Evolutionary conservation across 64 coral and sea anemone species (phyloP), one percentile per base, ranked within the genome.

Genomic region (Actinia equina): DNA sequence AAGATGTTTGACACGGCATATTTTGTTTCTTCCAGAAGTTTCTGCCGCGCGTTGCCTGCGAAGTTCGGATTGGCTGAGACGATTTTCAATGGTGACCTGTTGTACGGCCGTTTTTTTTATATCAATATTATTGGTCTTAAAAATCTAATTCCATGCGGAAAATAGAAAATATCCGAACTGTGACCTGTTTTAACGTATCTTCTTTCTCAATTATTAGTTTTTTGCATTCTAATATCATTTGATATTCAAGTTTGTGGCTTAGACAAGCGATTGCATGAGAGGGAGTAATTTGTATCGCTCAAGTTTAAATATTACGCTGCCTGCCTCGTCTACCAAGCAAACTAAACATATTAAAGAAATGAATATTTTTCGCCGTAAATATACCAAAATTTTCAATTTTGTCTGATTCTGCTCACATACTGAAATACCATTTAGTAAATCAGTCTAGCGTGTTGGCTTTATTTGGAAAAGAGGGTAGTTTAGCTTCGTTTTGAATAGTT

Each of bases 11-110:
- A 58, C 17, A 84, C 18, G n/a, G 9, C 20, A 62, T 44, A 20
- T 85, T 58, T 22, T 19, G 61, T 63, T 44, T 85, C 62, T 63
- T 77, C 49, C 45, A 26, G 45, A 79, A 41, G 9, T 79, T 87
- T 37, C 71, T 27, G 10, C 30, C 30, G 30, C 30, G 30, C 19
- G 9, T 5, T 37, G 77, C n/a, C 71, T 20, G n/a, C 71, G 22
- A 20, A 17, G 59, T 13, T 44, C 17, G 51, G 57, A 41, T 55
- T 30, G 27, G 54, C 19, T 20, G 19, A 17, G 56, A 49, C 84
- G 65, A 22, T 43, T 85, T 17, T 85, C 17, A 62, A 58, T 62
- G 18, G 52, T 7, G 37, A 62, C 54, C 57, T 60, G 43, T 63
- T 3, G 22, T 15, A 60, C 19, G 18, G 18, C 57, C 62, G 45